Conservation (phyloP, 2,797 vertebrate species). For the Notamacropus eugenii region DNA sequence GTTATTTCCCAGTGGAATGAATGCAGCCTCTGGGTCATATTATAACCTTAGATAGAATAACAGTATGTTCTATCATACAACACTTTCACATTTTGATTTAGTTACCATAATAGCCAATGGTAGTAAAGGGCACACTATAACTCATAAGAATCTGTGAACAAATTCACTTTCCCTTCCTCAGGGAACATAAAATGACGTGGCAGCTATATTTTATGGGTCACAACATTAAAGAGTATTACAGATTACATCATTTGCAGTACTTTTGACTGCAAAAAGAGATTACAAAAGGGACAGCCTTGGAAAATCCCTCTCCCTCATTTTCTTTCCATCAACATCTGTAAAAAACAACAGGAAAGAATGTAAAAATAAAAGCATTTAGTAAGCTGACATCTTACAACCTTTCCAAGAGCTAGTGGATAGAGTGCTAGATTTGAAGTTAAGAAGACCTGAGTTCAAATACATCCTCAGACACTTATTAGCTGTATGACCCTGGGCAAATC, state of each 20-base stretch:
- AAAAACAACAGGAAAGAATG: background rate
- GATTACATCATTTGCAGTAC: conserved; percentile 3
- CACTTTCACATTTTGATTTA: conserved; percentile 13
- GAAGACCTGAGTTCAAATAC: background rate
- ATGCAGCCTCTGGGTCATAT: background rate
- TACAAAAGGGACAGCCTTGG: background rate
- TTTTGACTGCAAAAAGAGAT: conserved; percentile 40
- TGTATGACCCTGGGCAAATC: background rate
- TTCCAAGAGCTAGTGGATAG: background rate
- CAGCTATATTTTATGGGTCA: background rate
- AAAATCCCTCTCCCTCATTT: background rate
- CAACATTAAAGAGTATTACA: conserved; percentile 29
- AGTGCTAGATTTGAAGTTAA: background rate
- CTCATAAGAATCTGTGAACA: conserved; percentile 41
- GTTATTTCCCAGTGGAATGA: conserved; percentile 19
- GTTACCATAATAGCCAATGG: background rate
- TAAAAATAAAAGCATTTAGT: background rate
- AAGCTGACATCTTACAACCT: background rate
- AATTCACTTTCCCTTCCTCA: background rate
- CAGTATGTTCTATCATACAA: background rate
- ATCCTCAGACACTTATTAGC: background rate
- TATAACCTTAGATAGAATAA: conserved; percentile 10
- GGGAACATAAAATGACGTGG: conserved; percentile 19
- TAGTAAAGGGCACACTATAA: conserved; percentile 3
- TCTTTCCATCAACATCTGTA: background rate